phyloP scores from a whole-genome alignment of 1,140 invertebrate species.

The Apis florea region DNA sequence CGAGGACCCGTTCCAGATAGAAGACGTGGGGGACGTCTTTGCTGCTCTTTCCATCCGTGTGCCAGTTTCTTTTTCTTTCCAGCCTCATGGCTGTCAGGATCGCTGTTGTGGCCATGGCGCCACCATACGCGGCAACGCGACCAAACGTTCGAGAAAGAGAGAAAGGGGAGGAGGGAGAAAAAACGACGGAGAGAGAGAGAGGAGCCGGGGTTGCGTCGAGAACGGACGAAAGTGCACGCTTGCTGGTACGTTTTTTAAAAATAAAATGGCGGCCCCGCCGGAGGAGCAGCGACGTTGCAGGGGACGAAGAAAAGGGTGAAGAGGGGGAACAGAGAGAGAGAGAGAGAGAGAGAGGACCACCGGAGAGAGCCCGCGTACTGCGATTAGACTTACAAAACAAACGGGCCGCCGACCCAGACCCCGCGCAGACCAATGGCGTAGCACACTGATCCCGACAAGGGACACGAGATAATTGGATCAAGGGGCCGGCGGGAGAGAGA shows the following conservation, averaged over 20 bases:
- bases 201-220: slow-evolving; percentile 32
- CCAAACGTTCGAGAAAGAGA: background rate
- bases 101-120: slow-evolving; percentile 74
- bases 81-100: slow-evolving; percentile 67
- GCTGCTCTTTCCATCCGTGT: slow-evolving; percentile 38
- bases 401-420: slow-evolving; percentile 76
- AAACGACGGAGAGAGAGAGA: background rate
- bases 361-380: slow-evolving; percentile 70
- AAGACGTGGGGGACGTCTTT: background rate
- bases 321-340: slow-evolving; percentile 25
- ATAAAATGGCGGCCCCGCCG: slow-evolving; percentile 70
- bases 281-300: slow-evolving; percentile 51
- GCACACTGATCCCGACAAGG: slow-evolving; percentile 77
- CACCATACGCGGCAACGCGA: slow-evolving; percentile 67
- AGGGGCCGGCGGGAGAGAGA: slow-evolving; percentile 53
- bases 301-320: slow-evolving; percentile 55
- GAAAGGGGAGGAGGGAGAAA: slow-evolving; percentile 14
- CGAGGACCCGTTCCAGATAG: slow-evolving; percentile 22
- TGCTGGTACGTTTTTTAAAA: slow-evolving; percentile 70
- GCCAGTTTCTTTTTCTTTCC: slow-evolving; percentile 45
- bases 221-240: slow-evolving; percentile 62
- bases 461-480: slow-evolving; percentile 81
- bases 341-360: slow-evolving; percentile 69
- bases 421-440: slow-evolving; percentile 77
- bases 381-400: slow-evolving; percentile 82